Base-by-base conservation (phyloP, 2,113 vertebrate genomes). In the Dunckerocampus dactyliophorus region DNA sequence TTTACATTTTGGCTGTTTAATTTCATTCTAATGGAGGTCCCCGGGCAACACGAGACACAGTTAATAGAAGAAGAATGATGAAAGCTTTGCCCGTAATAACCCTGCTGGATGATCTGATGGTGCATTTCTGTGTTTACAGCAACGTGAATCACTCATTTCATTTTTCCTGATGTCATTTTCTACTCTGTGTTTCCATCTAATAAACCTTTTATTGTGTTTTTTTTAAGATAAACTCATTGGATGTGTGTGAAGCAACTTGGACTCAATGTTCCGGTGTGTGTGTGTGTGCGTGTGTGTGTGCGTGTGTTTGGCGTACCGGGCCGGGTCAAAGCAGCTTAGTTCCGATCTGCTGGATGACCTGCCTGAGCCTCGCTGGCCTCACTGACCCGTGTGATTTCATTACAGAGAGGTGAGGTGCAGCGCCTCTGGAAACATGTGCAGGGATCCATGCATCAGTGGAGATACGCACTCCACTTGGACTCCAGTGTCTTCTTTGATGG, bases 261-360 rank as follows among this genome's bases (percentile, higher is more conserved):
- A 47, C 34, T 62, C 75, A 74, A 79, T 74, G 68, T 49, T 73
- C 60, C 75, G 81, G 82, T 85, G 79, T 45, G 71, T 65, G 52
- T 64, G 31, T 65, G 43, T 66, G 57, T 71, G 62, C n/a, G n/a
- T n/a, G n/a, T 57, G 65, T 69, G 55, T 62, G 45, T 67, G 64
- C 57, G 63, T 55, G 67, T 71, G 67, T 69, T 71, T 85, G 84
- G 87, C 84, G 74, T 77, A 84, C 88, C 87, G 85, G 86, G 67
- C 78, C 53, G 77, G 88, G 89, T 91, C 90, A 90, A 82, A 90
- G 86, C 81, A 85, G 87, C 88, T 91, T 91, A 91, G 83, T 90
- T 90, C 88, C 81, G 76, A 88, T 87, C 84, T 74, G 82, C 64
- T 88, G 89, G 80, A 46, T 84, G 87, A 91, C 88, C 89, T 90